Base-by-base conservation (phyloP, 2,888 invertebrate species). In the Peribatodes rhomboidaria region DNA sequence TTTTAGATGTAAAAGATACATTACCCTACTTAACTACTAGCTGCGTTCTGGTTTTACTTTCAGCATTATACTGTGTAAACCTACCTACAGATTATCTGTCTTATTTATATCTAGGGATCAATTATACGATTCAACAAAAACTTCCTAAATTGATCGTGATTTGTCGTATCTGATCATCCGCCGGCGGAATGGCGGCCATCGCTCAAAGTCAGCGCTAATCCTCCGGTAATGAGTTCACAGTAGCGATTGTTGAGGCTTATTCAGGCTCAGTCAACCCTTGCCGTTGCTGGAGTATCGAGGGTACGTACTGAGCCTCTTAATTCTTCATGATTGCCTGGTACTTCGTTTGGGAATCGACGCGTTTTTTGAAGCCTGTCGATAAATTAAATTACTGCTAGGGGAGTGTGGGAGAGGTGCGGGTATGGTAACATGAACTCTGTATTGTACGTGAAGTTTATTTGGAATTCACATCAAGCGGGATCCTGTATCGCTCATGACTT, bases 171-270 rank as follows among this genome's bases (percentile, higher is more conserved):
- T 78, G 83, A 85, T 85, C 77, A 81, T 78, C 79, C 77, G 52
- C 39, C 22, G 47, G 33, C 16, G 31, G 46, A 87, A 87, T 84
- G 82, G 80, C 76, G 80, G 80, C 81, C 78, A 91, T 90, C 88
- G 80, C 81, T 90, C 90, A 92, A 89, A 88, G 90, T 90, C 89
- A 86, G 78, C 80, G 83, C 78, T 90, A 89, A 90, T 90, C 90
- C 89, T 74, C 74, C 72, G 82, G 83, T 88, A 91, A 90, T 90
- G 90, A 89, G 89, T 89, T 88, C 85, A 87, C 86, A 87, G 86
- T 85, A 87, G 84, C 84, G 87, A 88, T 87, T 84, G 87, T 83
- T 81, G 80, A 78, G 75, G 79, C 78, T 83, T 83, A 83, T 70
- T 74, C 53, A 69, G 72, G 65, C 74, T 72, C 71, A 70, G 73